Evolutionary conservation across 2,113 vertebrate species (phyloP), one percentile per base, ranked within the genome.

Genomic region (Brachyhypopomus gauderio): DNA sequence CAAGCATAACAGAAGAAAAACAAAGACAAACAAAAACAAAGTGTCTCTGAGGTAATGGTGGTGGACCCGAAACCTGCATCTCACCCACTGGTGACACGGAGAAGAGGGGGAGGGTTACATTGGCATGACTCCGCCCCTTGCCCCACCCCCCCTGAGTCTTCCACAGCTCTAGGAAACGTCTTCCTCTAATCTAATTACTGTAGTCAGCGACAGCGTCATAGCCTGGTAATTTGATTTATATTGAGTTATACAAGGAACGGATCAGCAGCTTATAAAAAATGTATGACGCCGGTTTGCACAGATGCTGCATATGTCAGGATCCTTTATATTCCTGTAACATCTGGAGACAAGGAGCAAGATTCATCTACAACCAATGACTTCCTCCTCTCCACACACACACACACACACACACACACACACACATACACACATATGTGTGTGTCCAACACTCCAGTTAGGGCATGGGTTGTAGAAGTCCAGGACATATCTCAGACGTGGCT

Each of bases 221-320:
- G 82, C 75, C 77, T 41, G 56, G 73, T 83, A 81, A 89, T 85
- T 84, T 87, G 85, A 86, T 89, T 88, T 87, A 83, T 88, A 84
- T 87, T 62, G 85, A 83, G 78, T 86, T 85, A 83, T 82, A 88
- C 85, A 80, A 83, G 73, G 84, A 86, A 86, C 75, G 75, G 80
- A 87, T 88, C 86, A 81, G 63, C 69, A 69, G 70, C 85, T 86
- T 75, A 86, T 84, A 84, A 86, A 83, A 83, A 70, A 84, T 86
- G 72, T 80, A 85, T 82, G 73, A 76, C 25, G 16, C 69, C 62
- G 4, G 22, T 84, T 77, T 36, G 36, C 71, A 69, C 75, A 27
- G 85, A 83, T 75, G 64, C 60, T 66, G 45, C 75, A 55, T 83
- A 56, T 80, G 74, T 83, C 67, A 58, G 48, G 27, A 55, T 56